phyloP scores from a whole-genome alignment of 2,113 vertebrate genomes.

The Thymallus thymallus region DNA sequence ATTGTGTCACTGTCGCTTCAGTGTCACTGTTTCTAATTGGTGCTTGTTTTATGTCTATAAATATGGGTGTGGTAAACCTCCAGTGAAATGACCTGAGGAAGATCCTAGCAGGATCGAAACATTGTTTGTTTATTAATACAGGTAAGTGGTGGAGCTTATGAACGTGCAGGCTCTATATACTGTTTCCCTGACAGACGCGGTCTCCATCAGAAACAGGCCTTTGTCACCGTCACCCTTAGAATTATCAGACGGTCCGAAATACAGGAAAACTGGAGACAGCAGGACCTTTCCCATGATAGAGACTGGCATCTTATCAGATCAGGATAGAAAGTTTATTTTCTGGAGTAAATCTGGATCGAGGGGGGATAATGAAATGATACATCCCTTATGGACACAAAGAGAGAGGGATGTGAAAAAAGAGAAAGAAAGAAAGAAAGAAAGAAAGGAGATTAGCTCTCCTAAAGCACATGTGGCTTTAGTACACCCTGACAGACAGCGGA shows the following conservation, averaged over 20 bases:
- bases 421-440: conserved; percentile 57
- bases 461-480: conserved; percentile 76
- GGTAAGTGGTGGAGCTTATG: no score
- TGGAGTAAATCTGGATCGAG: conserved; percentile 79
- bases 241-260: conserved; percentile 90
- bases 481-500: conserved; percentile 78
- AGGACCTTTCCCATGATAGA: conserved; percentile 70
- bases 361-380: conserved; percentile 80
- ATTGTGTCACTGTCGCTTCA: no score
- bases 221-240: conserved; percentile 66
- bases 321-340: conserved; percentile 72
- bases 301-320: conserved; percentile 77
- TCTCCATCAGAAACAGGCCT: conserved; percentile 77
- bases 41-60: no score
- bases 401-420: no score
- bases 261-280: conserved; percentile 59
- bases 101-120: no score
- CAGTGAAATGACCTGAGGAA: no score
- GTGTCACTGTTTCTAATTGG: no score
- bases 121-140: no score
- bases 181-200: conserved; percentile 69
- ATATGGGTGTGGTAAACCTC: no score
- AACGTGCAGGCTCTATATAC: conserved; percentile 72
- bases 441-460: conserved; percentile 76
- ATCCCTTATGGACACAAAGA: conserved; percentile 74